These are phyloP conservation scores for Vannuccia rotundouncinata DNA, from an alignment of 2,888 invertebrate species.

Conservation along the genomic window DNA sequence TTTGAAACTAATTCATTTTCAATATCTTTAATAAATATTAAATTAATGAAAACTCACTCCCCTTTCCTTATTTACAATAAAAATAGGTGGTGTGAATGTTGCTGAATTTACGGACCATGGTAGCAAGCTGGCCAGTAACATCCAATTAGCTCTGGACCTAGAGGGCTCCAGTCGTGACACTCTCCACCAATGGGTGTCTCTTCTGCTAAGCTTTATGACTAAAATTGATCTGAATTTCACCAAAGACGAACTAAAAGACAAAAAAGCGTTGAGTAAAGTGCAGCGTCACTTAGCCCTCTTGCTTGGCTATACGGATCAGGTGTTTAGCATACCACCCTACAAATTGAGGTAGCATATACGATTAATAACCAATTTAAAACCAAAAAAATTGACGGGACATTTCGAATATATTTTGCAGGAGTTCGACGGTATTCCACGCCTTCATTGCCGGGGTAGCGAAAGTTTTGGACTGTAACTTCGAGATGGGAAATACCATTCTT, in stretches of 20 bases:
- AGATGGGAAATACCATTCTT: conserved; percentile 80
- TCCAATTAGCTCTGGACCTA: conserved; percentile 80
- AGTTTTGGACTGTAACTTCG: conserved; percentile 85
- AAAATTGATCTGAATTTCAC: conserved; percentile 64
- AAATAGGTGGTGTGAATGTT: conserved; percentile 34
- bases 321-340: conserved; percentile 83
- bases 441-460: conserved; percentile 43
- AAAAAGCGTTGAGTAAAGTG: conserved; percentile 68
- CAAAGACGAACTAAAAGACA: conserved; percentile 45
- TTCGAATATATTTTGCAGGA: not conserved
- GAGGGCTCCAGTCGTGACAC: conserved; percentile 93
- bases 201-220: conserved; percentile 90
- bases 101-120: conserved; percentile 71
- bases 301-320: conserved; percentile 82
- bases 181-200: conserved; percentile 80
- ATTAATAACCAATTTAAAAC: not conserved
- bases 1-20: no score
- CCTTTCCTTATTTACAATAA: no score
- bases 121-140: conserved; percentile 70
- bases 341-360: conserved; percentile 65
- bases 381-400: not conserved
- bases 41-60: no score
- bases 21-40: no score
- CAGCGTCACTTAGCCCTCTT: conserved; percentile 81
- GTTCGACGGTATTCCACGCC: conserved; percentile 40